Evolutionary conservation across 2,888 invertebrate genomes (phyloP).

Genomic region (Trachelus troglodyta): DNA sequence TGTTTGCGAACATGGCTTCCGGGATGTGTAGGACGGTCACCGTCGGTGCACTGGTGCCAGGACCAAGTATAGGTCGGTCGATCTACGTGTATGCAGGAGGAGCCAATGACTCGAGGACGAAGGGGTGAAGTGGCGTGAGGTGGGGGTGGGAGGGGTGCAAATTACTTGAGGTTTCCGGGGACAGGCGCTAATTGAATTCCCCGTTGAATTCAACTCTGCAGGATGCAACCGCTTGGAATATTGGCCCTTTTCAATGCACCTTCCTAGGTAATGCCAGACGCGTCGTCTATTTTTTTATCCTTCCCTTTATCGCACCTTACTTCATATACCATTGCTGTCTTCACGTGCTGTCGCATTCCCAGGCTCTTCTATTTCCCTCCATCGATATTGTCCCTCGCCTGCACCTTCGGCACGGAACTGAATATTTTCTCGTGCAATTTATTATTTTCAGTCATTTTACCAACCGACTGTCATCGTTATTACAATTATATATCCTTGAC

Average conservation of each 20-base stretch:
- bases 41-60: background rate
- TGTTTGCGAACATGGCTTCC: background rate
- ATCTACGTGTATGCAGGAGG: background rate
- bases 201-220: constrained; percentile 59
- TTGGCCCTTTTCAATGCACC: constrained; percentile 54
- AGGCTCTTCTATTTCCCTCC: background rate
- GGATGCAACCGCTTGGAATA: constrained; percentile 50
- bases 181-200: constrained; percentile 63
- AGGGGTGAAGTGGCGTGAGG: background rate
- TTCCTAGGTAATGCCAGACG: background rate
- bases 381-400: background rate
- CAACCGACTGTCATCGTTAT: background rate
- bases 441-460: background rate
- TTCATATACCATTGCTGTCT: background rate
- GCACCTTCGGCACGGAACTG: background rate
- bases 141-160: constrained; percentile 37
- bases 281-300: background rate
- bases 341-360: background rate
- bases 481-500: background rate
- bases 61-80: background rate
- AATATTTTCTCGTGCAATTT: background rate
- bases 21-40: background rate
- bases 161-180: constrained; percentile 63
- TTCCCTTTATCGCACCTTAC: background rate
- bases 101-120: background rate